Evolutionary conservation across 2,888 invertebrate genomes (phyloP).

Genomic region (Campoplex capitator): DNA sequence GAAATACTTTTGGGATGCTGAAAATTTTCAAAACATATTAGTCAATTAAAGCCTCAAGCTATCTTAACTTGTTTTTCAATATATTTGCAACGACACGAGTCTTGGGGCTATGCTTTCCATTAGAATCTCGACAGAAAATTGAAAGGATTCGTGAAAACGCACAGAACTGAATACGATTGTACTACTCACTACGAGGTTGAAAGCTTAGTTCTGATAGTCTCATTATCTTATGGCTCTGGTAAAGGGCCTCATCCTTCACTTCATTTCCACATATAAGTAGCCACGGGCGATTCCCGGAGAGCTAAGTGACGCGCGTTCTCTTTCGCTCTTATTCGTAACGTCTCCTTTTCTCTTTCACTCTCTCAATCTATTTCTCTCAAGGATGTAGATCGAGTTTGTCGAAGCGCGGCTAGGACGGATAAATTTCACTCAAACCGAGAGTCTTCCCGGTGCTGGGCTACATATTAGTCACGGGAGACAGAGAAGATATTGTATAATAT

Average conservation of each 20-base stretch:
- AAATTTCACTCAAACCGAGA: constrained; percentile 40
- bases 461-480: constrained; percentile 40
- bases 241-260: constrained; percentile 42
- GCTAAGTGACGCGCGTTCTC: constrained; percentile 9
- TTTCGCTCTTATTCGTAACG: not conserved
- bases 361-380: constrained; percentile 11
- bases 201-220: constrained; percentile 50
- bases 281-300: constrained; percentile 31
- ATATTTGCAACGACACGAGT: not conserved
- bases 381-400: constrained; percentile 52
- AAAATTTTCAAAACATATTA: not conserved
- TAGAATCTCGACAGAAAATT: constrained; percentile 1
- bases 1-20: not conserved
- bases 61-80: not conserved
- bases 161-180: constrained; percentile 22
- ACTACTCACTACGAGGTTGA: constrained; percentile 12
- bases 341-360: not conserved
- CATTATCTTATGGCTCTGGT: constrained; percentile 35
- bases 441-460: constrained; percentile 12
- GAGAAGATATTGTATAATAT: constrained; percentile 25
- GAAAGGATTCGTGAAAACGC: constrained; percentile 4
- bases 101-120: not conserved
- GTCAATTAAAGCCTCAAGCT: not conserved
- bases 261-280: constrained; percentile 54
- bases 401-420: constrained; percentile 33